phyloP scores from a whole-genome alignment of 2,888 invertebrate genomes.

The Unio delphinus region DNA sequence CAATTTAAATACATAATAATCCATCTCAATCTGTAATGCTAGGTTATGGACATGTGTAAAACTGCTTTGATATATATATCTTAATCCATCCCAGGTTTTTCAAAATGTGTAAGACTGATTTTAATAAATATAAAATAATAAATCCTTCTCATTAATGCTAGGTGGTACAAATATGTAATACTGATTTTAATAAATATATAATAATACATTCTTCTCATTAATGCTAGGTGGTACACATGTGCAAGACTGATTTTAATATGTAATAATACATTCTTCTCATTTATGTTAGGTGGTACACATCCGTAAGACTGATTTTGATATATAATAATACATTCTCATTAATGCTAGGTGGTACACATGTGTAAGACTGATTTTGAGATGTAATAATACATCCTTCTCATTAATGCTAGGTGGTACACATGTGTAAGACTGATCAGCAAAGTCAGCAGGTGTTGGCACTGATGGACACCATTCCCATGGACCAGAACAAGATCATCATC shows the following conservation, averaged over 20 bases:
- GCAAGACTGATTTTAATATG: slow-evolving; percentile 10
- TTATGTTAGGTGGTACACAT: slow-evolving; percentile 41
- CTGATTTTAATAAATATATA: no score
- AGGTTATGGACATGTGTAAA: slow-evolving; percentile 50
- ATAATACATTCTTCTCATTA: neutral
- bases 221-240: slow-evolving; percentile 49
- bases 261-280: neutral
- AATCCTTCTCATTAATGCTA: neutral
- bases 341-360: slow-evolving; percentile 45
- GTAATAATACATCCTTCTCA: neutral
- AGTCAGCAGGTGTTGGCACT: slow-evolving; percentile 32
- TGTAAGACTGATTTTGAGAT: slow-evolving; percentile 15
- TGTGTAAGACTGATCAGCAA: slow-evolving; percentile 36
- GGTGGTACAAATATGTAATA: no score
- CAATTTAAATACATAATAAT: neutral
- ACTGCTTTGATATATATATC: neutral
- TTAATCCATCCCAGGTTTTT: no score
- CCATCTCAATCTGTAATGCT: neutral
- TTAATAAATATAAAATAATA: no score
- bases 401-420: slow-evolving; percentile 41
- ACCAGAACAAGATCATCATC: slow-evolving; percentile 76
- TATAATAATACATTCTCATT: neutral
- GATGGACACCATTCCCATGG: slow-evolving; percentile 35
- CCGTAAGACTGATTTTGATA: neutral
- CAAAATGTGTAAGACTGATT: no score